phyloP scores from a whole-genome alignment of 1,140 invertebrate genomes.

The Neodiprion fabricii region DNA sequence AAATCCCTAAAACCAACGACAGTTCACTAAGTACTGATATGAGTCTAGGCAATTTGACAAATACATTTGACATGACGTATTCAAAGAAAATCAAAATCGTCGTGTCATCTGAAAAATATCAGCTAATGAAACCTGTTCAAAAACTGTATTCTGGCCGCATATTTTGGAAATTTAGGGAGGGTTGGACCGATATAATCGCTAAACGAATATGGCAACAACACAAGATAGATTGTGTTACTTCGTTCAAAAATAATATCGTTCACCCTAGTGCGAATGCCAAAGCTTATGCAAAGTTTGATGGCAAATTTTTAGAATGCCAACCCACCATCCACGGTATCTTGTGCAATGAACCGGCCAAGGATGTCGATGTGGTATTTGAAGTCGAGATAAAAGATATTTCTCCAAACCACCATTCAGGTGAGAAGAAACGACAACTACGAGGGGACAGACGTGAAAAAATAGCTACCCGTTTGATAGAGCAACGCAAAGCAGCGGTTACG shows the following conservation, averaged over 20 bases:
- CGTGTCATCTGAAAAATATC: neutral
- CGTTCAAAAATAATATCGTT: constrained; percentile 20
- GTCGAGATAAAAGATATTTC: constrained; percentile 16
- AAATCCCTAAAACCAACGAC: neutral
- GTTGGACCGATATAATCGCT: constrained; percentile 19
- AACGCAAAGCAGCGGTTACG: constrained; percentile 13
- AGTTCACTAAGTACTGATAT: neutral
- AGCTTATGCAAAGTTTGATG: no score
- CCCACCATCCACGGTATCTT: constrained; percentile 8
- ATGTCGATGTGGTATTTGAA: constrained; percentile 1
- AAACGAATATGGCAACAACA: constrained; percentile 16
- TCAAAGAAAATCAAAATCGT: no score
- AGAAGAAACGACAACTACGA: constrained; percentile 21
- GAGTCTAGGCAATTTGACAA: neutral
- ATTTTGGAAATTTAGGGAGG: neutral
- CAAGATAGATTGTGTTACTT: constrained; percentile 18
- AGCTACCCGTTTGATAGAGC: constrained; percentile 17
- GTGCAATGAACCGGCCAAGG: constrained; percentile 9
- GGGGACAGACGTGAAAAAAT: constrained; percentile 8
- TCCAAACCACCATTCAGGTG: neutral
- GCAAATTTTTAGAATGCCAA: constrained; percentile 13
- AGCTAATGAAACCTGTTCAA: neutral
- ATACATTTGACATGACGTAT: neutral
- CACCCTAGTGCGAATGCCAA: constrained; percentile 11
- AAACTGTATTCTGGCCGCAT: constrained; percentile 3